Evolutionary conservation across 2,888 invertebrate genomes (phyloP), one percentile per base, ranked within the genome.

Genomic region (Actias luna): DNA sequence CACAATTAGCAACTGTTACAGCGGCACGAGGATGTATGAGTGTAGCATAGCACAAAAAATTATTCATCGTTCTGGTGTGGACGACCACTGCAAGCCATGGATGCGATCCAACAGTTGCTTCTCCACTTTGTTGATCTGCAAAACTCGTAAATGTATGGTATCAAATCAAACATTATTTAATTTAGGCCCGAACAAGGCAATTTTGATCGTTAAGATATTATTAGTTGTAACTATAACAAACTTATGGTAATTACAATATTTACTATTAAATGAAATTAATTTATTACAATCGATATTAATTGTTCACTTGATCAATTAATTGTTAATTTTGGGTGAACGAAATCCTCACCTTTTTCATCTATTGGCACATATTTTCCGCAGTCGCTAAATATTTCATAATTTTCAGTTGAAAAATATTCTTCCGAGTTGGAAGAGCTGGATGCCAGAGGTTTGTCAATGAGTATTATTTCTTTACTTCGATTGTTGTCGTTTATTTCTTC

Each of bases 21-120:
- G 89, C 90, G 3, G 86, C 89, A 31, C 84, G 80, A 0, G 89
- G 84, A 67, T 92, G 90, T 1, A 92, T 74, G 1, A 92, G 76
- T 0, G 92, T 87, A 0, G 86, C 88, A 64, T 91, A 91, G 63
- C 92, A 92, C 1, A 89, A 71, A 16, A 89, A 78, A 50, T 76
- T 80, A 52, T 84, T 82, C n/a, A 75, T 82, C 42, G 75, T 79
- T 59, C 73, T 82, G 0, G 85, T 82, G 1, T 81, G 77, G 7
- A 87, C 85, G 3, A 88, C 83, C 1, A 92, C 64, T 0, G 79
- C 80, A 18, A 91, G 67, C 90, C 90, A 92, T 2, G 92, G 92
- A 64, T 88, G 86, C 5, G 85, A 78, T 0, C 84, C 84, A 18
- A 70, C 78, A 59, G 72, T 69, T 5, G 84, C 74, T 5, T 80